These are phyloP conservation scores for Syrista parreyssii DNA, from an alignment of 2,888 invertebrate genomes.

Conservation along the genomic window DNA sequence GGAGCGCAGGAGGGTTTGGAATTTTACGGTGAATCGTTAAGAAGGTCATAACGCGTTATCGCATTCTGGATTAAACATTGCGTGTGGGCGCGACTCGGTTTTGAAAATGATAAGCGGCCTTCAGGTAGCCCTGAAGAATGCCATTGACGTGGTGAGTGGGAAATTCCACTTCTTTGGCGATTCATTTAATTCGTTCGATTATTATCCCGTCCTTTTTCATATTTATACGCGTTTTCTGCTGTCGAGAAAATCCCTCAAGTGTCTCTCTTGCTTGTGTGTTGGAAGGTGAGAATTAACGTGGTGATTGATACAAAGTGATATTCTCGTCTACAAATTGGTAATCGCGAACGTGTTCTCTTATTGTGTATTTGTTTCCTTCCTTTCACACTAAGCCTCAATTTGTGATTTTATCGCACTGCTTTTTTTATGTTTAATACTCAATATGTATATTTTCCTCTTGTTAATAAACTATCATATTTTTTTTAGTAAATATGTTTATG, in stretches of 20 bases:
- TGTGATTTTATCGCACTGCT: background rate
- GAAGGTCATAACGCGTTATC: background rate
- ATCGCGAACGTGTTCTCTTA: background rate
- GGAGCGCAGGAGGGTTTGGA: background rate
- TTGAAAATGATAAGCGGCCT: constrained; percentile 62
- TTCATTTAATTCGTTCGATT: background rate
- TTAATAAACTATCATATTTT: background rate
- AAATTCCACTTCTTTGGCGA: background rate
- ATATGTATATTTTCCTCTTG: background rate
- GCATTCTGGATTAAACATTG: background rate
- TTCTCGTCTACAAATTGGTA: background rate
- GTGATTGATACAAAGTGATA: background rate
- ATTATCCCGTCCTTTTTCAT: background rate
- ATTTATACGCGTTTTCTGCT: background rate
- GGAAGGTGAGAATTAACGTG: background rate
- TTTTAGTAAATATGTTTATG: background rate
- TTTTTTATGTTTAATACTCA: background rate
- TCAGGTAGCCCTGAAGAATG: constrained; percentile 62
- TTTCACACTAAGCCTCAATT: background rate
- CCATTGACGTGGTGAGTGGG: constrained; percentile 63
- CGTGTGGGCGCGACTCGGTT: background rate
- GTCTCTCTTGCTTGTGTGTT: background rate
- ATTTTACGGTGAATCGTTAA: background rate
- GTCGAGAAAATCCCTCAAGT: background rate
- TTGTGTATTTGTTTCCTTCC: background rate